Evolutionary conservation across 2,888 invertebrate species (phyloP).

Genomic region (Stictocephala bisonia): DNA sequence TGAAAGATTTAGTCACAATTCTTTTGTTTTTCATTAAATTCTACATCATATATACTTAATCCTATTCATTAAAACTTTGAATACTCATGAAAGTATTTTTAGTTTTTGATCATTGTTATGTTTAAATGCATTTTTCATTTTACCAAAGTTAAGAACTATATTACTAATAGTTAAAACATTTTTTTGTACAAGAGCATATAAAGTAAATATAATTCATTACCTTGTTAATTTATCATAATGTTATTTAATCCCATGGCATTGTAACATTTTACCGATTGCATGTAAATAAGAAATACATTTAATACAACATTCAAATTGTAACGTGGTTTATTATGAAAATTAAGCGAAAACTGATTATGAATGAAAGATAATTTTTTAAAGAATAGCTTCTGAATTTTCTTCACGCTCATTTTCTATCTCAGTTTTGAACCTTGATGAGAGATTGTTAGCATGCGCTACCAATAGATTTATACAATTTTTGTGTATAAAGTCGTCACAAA

Average conservation of each 20-base stretch:
- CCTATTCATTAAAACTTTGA: no score
- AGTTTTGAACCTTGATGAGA: background rate
- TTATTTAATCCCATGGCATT: background rate
- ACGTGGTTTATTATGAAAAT: constrained; percentile 5
- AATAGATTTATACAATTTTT: background rate
- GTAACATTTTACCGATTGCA: background rate
- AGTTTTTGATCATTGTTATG: no score
- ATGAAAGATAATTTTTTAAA: background rate
- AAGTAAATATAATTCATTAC: no score
- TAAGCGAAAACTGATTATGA: constrained; percentile 6
- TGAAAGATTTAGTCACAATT: no score
- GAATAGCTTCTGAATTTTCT: background rate
- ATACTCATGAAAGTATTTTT: no score
- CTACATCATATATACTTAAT: no score
- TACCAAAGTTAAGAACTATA: no score
- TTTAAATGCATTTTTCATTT: no score
- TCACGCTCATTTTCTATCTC: constrained; percentile 3
- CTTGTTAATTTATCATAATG: no score
- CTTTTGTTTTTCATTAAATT: no score
- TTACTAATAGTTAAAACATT: no score
- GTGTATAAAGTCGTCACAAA: background rate
- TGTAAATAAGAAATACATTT: constrained; percentile 25
- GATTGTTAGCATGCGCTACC: background rate
- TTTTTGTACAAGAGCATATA: no score
- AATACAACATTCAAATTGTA: constrained; percentile 4